Base-by-base conservation (phyloP, 2,797 vertebrate genomes). In the Pelobates cultripes region DNA sequence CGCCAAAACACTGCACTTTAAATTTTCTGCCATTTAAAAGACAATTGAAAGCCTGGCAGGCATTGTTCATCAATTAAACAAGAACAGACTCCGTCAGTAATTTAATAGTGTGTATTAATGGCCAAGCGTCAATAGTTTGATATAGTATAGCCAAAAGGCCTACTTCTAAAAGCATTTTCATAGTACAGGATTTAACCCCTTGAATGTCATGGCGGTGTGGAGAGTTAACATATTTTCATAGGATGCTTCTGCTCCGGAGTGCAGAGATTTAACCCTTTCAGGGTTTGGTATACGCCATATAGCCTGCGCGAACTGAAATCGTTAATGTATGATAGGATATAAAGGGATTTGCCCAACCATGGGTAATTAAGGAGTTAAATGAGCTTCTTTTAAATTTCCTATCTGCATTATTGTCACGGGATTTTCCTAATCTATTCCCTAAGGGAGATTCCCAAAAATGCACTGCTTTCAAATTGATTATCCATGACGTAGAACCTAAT, bases 371-470 rank as follows among this genome's bases (percentile, higher is more conserved):
- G 28, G 28, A 28, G 28, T 28, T 28, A 28, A 28, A 28, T 2
- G 28, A 28, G 28, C 47, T 6, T n/a, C 57, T 14, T 15, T 61
- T 4, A 15, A 13, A 61, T n/a, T 61, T 61, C 57, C 57, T 7
- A 7, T 64, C 5, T 64, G 3, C 17, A 7, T 41, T 64, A 40
- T 14, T 40, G 17, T 10, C 61, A 40, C 28, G 61, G n/a, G 8
- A 64, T 4, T 64, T 55, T 53, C 40, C 13, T 80, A 66, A 68
- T 80, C 28, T 60, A 60, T 42, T 81, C 79, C 79, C 79, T 7
- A 28, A 12, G 41, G 69, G 73, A 60, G 15, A 76, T 41, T 63
- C 61, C 40, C 73, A 7, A 71, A 6, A 61, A 28, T 17, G 73
- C 73, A 51, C 73, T 1, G 5, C 10, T 81, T 43, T 44, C 17